phyloP scores from a whole-genome alignment of 1,140 invertebrate species.

The Bursaphelenchus mucronatus region DNA sequence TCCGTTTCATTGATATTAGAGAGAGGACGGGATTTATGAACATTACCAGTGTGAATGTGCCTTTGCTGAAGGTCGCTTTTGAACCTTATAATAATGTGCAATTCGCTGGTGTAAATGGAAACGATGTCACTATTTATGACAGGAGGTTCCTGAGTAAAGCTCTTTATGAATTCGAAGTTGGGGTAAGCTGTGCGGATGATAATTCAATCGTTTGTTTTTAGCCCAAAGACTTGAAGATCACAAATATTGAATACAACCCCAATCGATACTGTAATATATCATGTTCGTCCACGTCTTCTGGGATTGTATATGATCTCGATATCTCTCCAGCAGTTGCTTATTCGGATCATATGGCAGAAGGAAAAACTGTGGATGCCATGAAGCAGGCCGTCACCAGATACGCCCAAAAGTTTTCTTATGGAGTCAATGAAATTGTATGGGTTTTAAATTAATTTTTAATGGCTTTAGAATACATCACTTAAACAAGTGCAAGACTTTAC shows the following conservation, averaged over 20 bases:
- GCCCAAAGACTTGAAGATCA: constrained; percentile 4
- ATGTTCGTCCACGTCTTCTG: not conserved
- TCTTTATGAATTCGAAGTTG: constrained; percentile 9
- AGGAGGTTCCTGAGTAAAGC: constrained; percentile 1
- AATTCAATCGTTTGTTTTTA: not conserved
- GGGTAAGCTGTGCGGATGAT: constrained; percentile 1
- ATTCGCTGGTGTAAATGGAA: constrained; percentile 8
- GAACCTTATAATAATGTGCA: constrained; percentile 21
- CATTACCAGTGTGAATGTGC: constrained; percentile 4
- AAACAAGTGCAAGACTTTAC: constrained; percentile 9
- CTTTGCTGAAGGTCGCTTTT: constrained; percentile 8
- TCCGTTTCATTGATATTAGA: constrained; percentile 11
- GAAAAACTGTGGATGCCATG: not conserved
- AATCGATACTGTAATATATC: constrained; percentile 17
- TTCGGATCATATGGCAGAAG: constrained; percentile 1
- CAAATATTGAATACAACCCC: constrained; percentile 15
- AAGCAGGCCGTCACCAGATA: constrained; percentile 7
- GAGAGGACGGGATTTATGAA: constrained; percentile 5
- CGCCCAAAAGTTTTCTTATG: constrained; percentile 10
- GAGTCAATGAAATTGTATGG: constrained; percentile 15
- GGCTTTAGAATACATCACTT: constrained; percentile 10
- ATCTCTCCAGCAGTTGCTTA: constrained; percentile 5
- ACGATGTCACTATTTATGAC: constrained; percentile 11
- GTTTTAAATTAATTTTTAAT: not conserved
- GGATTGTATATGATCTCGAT: constrained; percentile 15